phyloP scores from a whole-genome alignment of 2,888 invertebrate genomes.

The Nephrotoma flavescens region DNA sequence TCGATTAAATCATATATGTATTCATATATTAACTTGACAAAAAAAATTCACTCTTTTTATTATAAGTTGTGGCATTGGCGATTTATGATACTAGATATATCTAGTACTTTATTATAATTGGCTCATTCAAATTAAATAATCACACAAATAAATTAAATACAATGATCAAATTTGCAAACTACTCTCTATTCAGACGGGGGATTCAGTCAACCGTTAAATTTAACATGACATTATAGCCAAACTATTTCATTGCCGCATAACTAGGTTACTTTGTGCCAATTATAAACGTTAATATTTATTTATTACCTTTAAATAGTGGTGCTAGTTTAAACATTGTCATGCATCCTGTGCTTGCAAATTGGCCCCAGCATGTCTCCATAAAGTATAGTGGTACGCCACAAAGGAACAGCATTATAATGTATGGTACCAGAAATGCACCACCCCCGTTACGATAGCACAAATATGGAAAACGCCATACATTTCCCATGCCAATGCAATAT shows the following conservation, averaged over 20 bases:
- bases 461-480: conserved; percentile 78
- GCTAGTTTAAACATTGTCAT: conserved; percentile 65
- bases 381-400: conserved; percentile 82
- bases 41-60: too few species aligned
- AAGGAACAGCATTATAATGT: conserved; percentile 60
- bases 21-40: too few species aligned
- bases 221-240: not conserved
- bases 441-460: conserved; percentile 76
- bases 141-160: not conserved
- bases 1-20: too few species aligned
- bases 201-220: not conserved
- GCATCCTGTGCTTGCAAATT: conserved; percentile 70
- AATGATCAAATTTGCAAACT: not conserved
- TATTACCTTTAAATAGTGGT: conserved; percentile 70
- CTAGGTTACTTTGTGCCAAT: not conserved
- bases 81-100: too few species aligned
- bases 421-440: conserved; percentile 75
- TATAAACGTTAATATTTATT: not conserved
- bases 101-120: too few species aligned
- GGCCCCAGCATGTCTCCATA: conserved; percentile 74
- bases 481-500: conserved; percentile 74
- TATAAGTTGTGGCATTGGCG: too few species aligned
- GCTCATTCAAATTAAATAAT: too few species aligned
- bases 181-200: not conserved
- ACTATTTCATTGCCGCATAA: not conserved